Base-by-base conservation (phyloP, 2,113 vertebrate species). In the Brachypodius melanocephalos region DNA sequence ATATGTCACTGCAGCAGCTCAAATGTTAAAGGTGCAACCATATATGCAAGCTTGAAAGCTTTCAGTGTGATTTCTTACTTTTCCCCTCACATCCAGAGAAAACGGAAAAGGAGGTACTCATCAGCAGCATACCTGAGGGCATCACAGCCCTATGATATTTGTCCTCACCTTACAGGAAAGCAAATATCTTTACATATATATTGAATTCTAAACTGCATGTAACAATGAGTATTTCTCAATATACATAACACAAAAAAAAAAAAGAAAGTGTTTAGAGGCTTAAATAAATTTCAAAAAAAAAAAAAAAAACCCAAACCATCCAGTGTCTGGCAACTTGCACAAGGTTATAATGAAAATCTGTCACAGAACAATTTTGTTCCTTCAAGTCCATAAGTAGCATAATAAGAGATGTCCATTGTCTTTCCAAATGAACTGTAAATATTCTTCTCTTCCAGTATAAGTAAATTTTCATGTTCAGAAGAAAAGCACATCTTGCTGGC, bases 261-360 rank as follows among this genome's bases (percentile, higher is more conserved):
- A 36, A 43, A 36, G 8, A 19, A 77, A n/a, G 1, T 29, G 26
- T 19, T 83, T 18, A 75, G 51, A 46, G 24, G 25, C 34, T 48
- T 43, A 77, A 77, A 36, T 57, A 76, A 84, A 18, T 29, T 40
- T 32, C 10, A 31, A 14, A 57, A 9, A 54, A 61, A 13, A 49
- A 10, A 31, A 13, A 57, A 5, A 49, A 52, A 6, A 0, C 2
- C 25, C 11, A 83, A 55, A 62, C 6, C 7, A 67, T 29, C 10
- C 38, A 49, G 14, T 12, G 8, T 20, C 54, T 42, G 58, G 28
- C 38, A 89, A 67, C 16, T 43, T 72, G 34, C 63, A 45, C 14
- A 63, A 58, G 2, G 38, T 48, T 34, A 36, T 26, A 84, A 72
- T 12, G 34, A 31, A 87, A 92, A 80, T 68, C 24, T 40, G 52